Percentiles rank a stretch among this genome's conserved stretches.
phyloP scores from a whole-genome alignment of 1,140 invertebrate species.

The Drosophila jambulina region DNA sequence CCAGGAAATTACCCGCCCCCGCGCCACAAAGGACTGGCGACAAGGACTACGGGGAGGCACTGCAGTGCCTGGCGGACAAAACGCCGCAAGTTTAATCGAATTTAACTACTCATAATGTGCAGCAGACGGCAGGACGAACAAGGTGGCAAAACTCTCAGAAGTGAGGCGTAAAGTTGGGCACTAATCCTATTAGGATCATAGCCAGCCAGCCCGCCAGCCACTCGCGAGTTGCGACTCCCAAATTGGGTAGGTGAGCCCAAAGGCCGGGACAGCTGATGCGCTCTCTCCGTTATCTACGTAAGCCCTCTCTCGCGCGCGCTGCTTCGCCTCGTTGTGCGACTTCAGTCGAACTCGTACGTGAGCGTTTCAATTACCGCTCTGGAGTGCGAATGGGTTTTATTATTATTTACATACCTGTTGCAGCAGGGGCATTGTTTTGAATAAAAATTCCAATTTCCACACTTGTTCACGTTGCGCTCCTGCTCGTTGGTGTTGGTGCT shows the following conservation, averaged over 20 bases:
- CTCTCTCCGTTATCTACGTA: conserved; percentile 5
- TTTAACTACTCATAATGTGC: conserved; percentile 83
- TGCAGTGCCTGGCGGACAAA: conserved; percentile 41
- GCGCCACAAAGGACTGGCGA: conserved; percentile 3
- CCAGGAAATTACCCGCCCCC: conserved; percentile 14
- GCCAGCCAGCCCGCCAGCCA: conserved; percentile 27
- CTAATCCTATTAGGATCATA: conserved; percentile 84
- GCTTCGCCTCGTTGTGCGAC: conserved; percentile 17
- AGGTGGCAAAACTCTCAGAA: conserved; percentile 26
- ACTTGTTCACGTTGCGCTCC: conserved; percentile 67
- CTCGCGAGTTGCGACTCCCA: conserved; percentile 20
- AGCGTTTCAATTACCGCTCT: conserved; percentile 76
- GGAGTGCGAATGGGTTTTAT: conserved; percentile 82
- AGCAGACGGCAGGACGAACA: conserved; percentile 67
- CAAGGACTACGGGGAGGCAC: conserved; percentile 27
- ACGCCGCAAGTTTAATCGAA: conserved; percentile 84
- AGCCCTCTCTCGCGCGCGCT: conserved; percentile 4
- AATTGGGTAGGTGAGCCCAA: conserved; percentile 29
- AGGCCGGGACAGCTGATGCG: conserved; percentile 60
- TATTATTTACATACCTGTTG: conserved; percentile 85
- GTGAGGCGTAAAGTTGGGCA: conserved; percentile 75
- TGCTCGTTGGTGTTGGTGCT: conserved; percentile 20
- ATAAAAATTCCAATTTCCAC: conserved; percentile 85
- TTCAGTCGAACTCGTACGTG: conserved; percentile 63
- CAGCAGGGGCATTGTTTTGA: conserved; percentile 85